Conservation (phyloP, 1,140 invertebrate species). For the Marisa cornuarietis region DNA sequence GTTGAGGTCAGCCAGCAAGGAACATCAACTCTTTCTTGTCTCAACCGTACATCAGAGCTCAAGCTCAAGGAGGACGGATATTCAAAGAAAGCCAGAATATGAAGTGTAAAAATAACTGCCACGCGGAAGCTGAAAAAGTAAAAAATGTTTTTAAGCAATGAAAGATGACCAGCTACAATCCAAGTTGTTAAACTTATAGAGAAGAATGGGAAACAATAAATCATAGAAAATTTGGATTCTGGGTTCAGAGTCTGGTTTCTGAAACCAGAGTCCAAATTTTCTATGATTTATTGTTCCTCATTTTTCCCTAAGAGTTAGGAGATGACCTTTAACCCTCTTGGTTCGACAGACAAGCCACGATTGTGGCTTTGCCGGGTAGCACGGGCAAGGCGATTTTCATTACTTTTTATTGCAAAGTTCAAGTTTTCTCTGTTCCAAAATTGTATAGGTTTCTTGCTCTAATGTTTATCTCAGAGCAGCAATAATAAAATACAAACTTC, state of each 20-base stretch:
- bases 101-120: constrained; percentile 52
- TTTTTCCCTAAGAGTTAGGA: background rate
- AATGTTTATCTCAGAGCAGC: too few relatives aligned
- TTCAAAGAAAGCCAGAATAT: constrained; percentile 62
- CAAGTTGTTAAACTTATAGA: background rate
- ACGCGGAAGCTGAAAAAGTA: constrained; percentile 41
- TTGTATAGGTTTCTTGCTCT: too few relatives aligned
- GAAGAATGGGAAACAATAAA: background rate
- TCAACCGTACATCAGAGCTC: constrained; percentile 55
- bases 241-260: too few relatives aligned
- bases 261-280: background rate
- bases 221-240: background rate
- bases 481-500: too few relatives aligned
- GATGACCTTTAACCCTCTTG: too few relatives aligned
- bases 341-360: too few relatives aligned
- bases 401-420: too few relatives aligned
- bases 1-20: constrained; percentile 58
- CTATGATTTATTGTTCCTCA: background rate
- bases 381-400: too few relatives aligned
- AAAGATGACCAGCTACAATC: background rate
- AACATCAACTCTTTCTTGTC: constrained; percentile 34
- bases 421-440: too few relatives aligned
- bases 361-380: too few relatives aligned
- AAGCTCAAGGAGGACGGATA: constrained; percentile 61
- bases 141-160: background rate